Base-by-base conservation (phyloP, 2,797 vertebrate species). In the Tadarida brasiliensis region DNA sequence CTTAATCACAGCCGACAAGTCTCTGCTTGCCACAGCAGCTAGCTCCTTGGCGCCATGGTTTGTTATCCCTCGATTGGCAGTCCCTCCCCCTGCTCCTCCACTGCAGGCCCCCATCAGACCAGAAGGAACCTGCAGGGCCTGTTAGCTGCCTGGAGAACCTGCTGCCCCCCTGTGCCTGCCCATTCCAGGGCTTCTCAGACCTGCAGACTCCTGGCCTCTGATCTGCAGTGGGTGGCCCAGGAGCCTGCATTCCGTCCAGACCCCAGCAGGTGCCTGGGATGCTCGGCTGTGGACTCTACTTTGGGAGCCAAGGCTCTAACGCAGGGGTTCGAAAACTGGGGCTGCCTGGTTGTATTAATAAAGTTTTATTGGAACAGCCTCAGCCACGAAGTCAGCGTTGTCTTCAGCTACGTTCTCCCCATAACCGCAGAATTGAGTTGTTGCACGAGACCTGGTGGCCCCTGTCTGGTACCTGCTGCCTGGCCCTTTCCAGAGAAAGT, bases 1-100 rank as follows among this genome's bases (percentile, higher is more conserved):
- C 90, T 88, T 97, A 61, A 88, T 96, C 97, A 94, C 87, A 92
- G 91, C 94, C 97, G 97, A 96, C 96, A 81, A 88, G 93, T 56
- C 87, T 94, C 90, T 93, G 39, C 94, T 93, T 47, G 77, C 83
- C 56, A 9, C 84, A 47, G 93, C 96, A 90, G 93, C 90, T 96
- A 90, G 74, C 68, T 0, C 12, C 3, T 39, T 33, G 87, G 92
- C 70, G 95, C 74, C 28, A 4, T 1, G 39, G 78, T 91, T 86
- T 80, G 89, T 85, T 59, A n/a, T 49, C 2, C 12, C 30, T n/a
- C 2, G 61, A 76, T 90, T 85, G 22, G 78, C 87, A 22, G 89
- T 20, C 54, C 67, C 61, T 10, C 59, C 54, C n/a, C 59, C 71
- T 0, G 57, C 30, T 3, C 11, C 30, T 12, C 22, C 14, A 4